Conservation (phyloP, 2,113 vertebrate genomes). For the Cromileptes altivelis region DNA sequence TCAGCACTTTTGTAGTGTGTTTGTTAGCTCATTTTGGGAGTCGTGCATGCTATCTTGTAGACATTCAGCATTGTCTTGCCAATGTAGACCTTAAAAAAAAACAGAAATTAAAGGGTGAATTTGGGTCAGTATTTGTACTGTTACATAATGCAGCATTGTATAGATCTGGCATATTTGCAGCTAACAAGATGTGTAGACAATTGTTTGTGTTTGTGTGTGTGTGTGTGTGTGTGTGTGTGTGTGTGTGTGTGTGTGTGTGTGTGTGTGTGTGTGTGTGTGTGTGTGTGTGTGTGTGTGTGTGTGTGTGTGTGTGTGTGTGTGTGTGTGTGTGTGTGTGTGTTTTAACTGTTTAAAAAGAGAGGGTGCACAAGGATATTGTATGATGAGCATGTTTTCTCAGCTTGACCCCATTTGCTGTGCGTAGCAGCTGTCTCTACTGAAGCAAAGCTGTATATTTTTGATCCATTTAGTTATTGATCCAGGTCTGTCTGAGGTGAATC, state of each 20-base stretch:
- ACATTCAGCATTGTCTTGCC: neutral
- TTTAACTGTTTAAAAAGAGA: neutral
- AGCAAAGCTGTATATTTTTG: neutral
- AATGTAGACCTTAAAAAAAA: no score
- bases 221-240: no score
- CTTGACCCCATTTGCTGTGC: neutral
- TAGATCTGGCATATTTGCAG: neutral
- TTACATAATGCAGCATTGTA: neutral
- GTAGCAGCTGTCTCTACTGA: neutral
- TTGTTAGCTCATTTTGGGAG: slow-evolving; percentile 35
- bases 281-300: neutral
- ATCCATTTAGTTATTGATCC: slow-evolving; percentile 8
- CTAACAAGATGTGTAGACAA: neutral
- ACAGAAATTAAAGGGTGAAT: neutral
- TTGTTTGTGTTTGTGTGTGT: no score
- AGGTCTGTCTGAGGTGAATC: slow-evolving; percentile 2
- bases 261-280: no score
- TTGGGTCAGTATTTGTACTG: neutral
- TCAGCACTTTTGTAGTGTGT: slow-evolving; percentile 63
- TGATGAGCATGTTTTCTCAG: neutral
- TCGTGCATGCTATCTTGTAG: slow-evolving; percentile 3
- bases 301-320: no score
- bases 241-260: neutral
- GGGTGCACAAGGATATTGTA: neutral
- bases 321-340: neutral